These are phyloP conservation scores for Pocillopora damicornis DNA, from an alignment of 64 coral and sea anemone genomes.

Conservation along the genomic window DNA sequence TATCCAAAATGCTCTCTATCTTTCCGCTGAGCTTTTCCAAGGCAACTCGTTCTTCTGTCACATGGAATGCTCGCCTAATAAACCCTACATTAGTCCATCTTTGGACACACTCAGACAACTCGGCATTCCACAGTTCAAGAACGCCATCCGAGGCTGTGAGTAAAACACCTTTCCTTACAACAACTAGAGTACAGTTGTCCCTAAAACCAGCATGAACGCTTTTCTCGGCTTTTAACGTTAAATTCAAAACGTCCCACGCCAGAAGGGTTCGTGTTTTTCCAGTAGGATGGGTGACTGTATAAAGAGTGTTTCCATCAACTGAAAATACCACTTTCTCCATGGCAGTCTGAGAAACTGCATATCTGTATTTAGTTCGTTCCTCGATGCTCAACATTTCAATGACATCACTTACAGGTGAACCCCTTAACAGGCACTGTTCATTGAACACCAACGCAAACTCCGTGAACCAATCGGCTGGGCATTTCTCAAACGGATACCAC, in stretches of 20 bases:
- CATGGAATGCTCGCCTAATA: not conserved
- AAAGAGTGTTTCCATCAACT: not conserved
- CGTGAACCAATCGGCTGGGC: not conserved
- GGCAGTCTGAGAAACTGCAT: not conserved
- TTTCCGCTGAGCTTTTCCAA: not conserved
- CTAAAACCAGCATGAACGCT: not conserved
- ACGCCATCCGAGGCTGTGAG: not conserved
- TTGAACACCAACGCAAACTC: not conserved
- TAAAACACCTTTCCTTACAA: not conserved
- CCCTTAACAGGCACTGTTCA: not conserved
- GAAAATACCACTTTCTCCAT: not conserved
- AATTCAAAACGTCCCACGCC: not conserved
- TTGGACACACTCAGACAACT: conserved; percentile 4
- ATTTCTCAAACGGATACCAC: not conserved
- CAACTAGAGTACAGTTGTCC: not conserved
- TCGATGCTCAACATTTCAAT: not conserved
- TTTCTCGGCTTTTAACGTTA: not conserved
- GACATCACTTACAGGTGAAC: not conserved
- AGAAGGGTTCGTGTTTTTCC: not conserved
- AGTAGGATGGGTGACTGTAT: not conserved
- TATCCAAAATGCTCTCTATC: not conserved
- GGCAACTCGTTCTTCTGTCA: not conserved
- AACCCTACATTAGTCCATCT: not conserved
- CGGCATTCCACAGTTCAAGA: not conserved
- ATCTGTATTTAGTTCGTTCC: not conserved